A percentile compares a stretch with the other conserved stretches of the same genome.
These are phyloP conservation scores for Bembecia ichneumoniformis DNA, from an alignment of 2,888 invertebrate species.

Conservation along the genomic window DNA sequence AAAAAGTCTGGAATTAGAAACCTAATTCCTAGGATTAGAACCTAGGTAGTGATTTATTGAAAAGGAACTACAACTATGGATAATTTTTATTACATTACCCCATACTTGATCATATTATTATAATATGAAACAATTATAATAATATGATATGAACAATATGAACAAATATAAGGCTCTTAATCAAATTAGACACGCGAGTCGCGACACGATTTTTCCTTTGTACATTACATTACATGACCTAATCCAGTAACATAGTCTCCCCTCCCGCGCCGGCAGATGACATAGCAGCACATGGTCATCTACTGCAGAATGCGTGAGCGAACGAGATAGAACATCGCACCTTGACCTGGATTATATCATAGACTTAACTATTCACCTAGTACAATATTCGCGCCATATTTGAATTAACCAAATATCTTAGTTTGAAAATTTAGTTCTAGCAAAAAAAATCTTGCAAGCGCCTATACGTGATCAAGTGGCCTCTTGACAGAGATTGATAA, in stretches of 20 bases:
- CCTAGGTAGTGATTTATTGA: too few relatives aligned
- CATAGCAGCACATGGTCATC: neutral
- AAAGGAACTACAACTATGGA: too few relatives aligned
- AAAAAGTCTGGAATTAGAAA: too few relatives aligned
- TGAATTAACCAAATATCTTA: slow-evolving; percentile 8
- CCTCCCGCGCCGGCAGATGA: slow-evolving; percentile 6
- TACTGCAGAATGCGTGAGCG: slow-evolving; percentile 15
- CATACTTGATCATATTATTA: too few relatives aligned
- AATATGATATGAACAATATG: too few relatives aligned
- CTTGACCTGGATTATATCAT: slow-evolving; percentile 38
- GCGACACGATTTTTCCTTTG: neutral
- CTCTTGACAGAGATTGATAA: too few relatives aligned
- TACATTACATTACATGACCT: slow-evolving; percentile 19
- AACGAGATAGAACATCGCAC: slow-evolving; percentile 29
- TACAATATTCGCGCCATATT: slow-evolving; percentile 26
- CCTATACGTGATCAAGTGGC: too few relatives aligned
- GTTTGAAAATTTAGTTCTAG: too few relatives aligned
- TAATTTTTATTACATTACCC: too few relatives aligned
- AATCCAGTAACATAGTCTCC: slow-evolving; percentile 16
- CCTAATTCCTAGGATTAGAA: too few relatives aligned
- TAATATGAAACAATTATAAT: too few relatives aligned
- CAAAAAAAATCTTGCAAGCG: too few relatives aligned
- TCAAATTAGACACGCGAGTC: neutral
- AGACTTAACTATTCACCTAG: slow-evolving; percentile 9
- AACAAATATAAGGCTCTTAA: neutral